Conservation (phyloP, 2,113 vertebrate species). For the Dasyprocta punctata region DNA sequence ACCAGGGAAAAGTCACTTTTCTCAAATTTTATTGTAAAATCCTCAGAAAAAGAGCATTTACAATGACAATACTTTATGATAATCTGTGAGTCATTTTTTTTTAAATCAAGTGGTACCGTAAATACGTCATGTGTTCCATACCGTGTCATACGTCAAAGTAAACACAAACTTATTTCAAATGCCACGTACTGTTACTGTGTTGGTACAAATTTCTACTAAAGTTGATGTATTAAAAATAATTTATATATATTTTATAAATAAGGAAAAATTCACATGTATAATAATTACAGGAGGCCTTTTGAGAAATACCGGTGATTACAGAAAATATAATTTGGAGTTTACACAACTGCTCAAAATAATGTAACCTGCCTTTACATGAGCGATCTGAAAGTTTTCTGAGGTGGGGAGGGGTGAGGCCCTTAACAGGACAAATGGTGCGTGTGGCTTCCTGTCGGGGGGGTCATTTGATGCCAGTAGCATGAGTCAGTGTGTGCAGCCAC, state of each 20-base stretch:
- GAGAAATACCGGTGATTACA: conserved; percentile 74
- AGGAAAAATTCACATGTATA: conserved; percentile 72
- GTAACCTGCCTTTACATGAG: conserved; percentile 46
- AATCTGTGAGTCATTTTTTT: conserved; percentile 25
- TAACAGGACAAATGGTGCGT: background rate
- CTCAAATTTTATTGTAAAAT: conserved; percentile 83
- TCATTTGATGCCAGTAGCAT: background rate
- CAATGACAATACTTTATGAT: conserved; percentile 64
- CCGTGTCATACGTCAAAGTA: conserved; percentile 23
- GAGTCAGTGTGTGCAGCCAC: background rate
- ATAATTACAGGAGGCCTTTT: conserved; percentile 69
- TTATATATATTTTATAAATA: conserved; percentile 79
- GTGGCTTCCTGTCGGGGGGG: conserved; percentile 22
- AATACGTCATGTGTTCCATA: conserved; percentile 24
- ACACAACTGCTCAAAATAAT: conserved; percentile 75
- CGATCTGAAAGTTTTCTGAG: conserved; percentile 62
- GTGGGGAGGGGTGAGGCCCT: background rate
- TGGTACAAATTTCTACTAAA: conserved; percentile 83
- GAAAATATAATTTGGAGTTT: conserved; percentile 79
- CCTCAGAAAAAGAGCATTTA: conserved; percentile 81
- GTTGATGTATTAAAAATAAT: conserved; percentile 83
- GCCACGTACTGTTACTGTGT: conserved; percentile 50
- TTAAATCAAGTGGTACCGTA: conserved; percentile 51
- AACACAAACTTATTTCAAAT: conserved; percentile 65
- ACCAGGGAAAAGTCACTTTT: conserved; percentile 29